A percentile compares a stretch with the other conserved stretches of the same genome.
Conservation (phyloP, 1,140 invertebrate genomes). For the Aradophagus sp. region DNA sequence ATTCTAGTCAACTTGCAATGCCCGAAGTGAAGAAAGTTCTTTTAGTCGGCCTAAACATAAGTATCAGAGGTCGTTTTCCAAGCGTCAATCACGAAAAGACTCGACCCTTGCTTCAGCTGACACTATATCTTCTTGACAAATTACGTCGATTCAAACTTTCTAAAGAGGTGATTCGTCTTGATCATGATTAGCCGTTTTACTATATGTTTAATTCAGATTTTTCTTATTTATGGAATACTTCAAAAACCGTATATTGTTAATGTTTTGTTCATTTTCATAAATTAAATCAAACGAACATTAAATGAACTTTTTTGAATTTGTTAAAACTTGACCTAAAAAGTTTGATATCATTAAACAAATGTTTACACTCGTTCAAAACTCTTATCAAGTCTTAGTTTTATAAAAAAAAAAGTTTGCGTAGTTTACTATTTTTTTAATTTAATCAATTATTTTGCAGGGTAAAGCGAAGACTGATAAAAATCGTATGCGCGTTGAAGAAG, state of each 20-base stretch:
- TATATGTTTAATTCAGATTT: no score
- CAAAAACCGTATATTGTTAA: no score
- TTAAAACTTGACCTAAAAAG: no score
- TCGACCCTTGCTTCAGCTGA: constrained; percentile 87
- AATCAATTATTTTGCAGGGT: constrained; percentile 76
- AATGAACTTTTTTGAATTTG: no score
- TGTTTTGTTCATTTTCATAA: no score
- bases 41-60: constrained; percentile 89
- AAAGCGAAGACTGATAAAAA: constrained; percentile 95
- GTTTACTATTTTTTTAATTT: no score
- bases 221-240: no score
- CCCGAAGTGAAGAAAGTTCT: constrained; percentile 87
- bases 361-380: no score
- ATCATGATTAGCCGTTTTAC: background rate
- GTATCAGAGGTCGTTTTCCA: constrained; percentile 78
- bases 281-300: no score
- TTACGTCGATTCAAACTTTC: constrained; percentile 90
- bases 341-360: no score
- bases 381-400: no score
- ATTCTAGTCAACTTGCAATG: constrained; percentile 77
- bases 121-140: constrained; percentile 95
- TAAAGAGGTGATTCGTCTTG: constrained; percentile 89
- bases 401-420: no score
- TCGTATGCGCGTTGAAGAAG: constrained; percentile 91
- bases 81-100: constrained; percentile 82